Evolutionary conservation across 2,113 vertebrate genomes (phyloP), one percentile per base, ranked within the genome.

Genomic region (Vombatus ursinus): DNA sequence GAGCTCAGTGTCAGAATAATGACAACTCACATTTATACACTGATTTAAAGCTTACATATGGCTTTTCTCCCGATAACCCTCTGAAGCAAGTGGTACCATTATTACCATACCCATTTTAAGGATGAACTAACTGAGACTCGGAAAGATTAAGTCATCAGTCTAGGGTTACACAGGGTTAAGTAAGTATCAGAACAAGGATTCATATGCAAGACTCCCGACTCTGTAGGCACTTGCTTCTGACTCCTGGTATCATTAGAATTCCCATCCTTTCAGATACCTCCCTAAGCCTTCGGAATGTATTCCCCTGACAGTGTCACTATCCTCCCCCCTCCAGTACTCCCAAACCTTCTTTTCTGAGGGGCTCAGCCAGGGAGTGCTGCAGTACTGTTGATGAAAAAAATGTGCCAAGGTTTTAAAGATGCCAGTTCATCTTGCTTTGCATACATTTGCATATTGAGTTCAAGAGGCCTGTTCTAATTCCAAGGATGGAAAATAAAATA

Each of bases 391-490:
- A 96, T 90, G 93, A 94, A 94, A 22, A 94, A 52, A 94, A 93
- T 77, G 68, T 52, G 77, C 25, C 2, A 24, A 93, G 95, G 77
- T 94, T 95, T 97, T 94, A 95, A 96, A 95, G 95, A 97, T 89
- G 96, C 90, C 96, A 97, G 96, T 91, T 98, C 97, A 93, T 98
- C 96, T 98, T 53, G 84, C 90, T 98, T 97, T 98, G 97, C 98
- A 98, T 97, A 97, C 48, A 98, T 98, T 98, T 98, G 97, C 97
- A 98, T 98, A 96, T 92, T 96, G 94, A 97, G 96, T 98, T 98
- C 96, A 97, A 97, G 95, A 98, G 97, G 96, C 96, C 96, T 19
- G 0, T 95, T 95, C 96, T 98, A 97, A 97, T 97, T 98, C 98
- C 68, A 94, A 97, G 94, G 94, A 97, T 95, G 94, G 94, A 96